Percentiles rank a stretch among this genome's conserved stretches.
Evolutionary conservation across 1,140 invertebrate species (phyloP).

Genomic region (Bombyx mandarina): DNA sequence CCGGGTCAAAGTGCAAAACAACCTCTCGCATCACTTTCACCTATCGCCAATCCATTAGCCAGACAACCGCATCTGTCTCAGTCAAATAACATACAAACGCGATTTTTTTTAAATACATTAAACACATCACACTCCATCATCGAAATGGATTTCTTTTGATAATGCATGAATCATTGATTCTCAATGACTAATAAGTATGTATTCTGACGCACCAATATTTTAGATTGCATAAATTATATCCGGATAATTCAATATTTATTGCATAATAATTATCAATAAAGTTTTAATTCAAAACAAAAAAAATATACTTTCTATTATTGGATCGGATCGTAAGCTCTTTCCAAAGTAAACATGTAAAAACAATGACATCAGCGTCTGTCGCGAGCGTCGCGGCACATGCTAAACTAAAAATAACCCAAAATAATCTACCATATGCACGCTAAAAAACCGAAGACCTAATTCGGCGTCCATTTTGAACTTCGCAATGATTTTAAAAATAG

Average conservation of each 20-base stretch:
- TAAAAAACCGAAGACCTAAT: conserved; percentile 33
- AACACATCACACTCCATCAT: conserved; percentile 5
- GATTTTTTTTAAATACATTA: conserved; percentile 17
- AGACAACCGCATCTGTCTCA: conserved; percentile 30
- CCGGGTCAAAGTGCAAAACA: conserved; percentile 41
- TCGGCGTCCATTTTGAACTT: conserved; percentile 7
- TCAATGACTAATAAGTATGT: not conserved
- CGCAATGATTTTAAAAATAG: conserved; percentile 24
- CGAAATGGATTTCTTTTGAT: conserved; percentile 5
- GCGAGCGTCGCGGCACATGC: conserved; percentile 60
- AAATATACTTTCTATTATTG: too few species aligned
- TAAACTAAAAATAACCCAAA: conserved; percentile 61
- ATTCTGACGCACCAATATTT: conserved; percentile 2
- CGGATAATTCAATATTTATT: too few species aligned
- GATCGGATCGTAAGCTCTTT: conserved; percentile 49
- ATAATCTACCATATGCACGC: conserved; percentile 61
- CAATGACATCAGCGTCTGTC: conserved; percentile 64
- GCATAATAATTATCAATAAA: conserved; percentile 9
- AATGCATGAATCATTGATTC: conserved; percentile 7
- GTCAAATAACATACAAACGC: conserved; percentile 31
- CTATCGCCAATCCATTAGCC: conserved; percentile 32
- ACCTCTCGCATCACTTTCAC: conserved; percentile 40
- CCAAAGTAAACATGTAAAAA: conserved; percentile 44
- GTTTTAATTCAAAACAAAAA: not conserved
- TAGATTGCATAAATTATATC: too few species aligned